phyloP scores from a whole-genome alignment of 1,140 invertebrate species.

The Halyomorpha halys region DNA sequence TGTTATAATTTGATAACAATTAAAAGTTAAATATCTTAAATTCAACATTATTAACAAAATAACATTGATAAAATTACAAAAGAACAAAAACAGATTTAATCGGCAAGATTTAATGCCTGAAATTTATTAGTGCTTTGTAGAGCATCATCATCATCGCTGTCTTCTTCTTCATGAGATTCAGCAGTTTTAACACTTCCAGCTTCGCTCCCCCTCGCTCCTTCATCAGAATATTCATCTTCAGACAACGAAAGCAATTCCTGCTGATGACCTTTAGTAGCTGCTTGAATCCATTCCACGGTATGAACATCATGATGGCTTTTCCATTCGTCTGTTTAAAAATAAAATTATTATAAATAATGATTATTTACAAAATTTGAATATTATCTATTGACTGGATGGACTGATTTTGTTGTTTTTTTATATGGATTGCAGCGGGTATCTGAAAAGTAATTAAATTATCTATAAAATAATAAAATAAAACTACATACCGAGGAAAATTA shows the following conservation, averaged over 20 bases:
- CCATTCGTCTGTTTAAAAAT: slow-evolving; percentile 43
- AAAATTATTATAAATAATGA: too few relatives aligned
- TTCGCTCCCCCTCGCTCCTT: neutral
- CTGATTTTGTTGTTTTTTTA: too few relatives aligned
- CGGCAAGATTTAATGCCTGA: neutral
- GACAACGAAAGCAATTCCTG: slow-evolving; percentile 16
- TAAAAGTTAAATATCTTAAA: too few relatives aligned
- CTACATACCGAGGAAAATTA: too few relatives aligned
- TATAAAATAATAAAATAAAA: too few relatives aligned
- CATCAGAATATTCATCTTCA: neutral
- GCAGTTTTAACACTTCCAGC: neutral
- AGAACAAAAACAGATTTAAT: neutral
- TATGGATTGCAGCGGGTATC: too few relatives aligned
- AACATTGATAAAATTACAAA: too few relatives aligned
- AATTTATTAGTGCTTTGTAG: slow-evolving; percentile 4
- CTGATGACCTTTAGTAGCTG: slow-evolving; percentile 35
- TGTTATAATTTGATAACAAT: too few relatives aligned
- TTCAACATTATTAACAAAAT: too few relatives aligned
- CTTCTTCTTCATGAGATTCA: neutral
- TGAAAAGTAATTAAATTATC: too few relatives aligned
- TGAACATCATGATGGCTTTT: slow-evolving; percentile 46
- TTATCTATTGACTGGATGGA: too few relatives aligned
- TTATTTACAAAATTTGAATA: too few relatives aligned
- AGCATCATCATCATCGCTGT: neutral
- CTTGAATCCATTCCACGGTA: slow-evolving; percentile 52